These are phyloP conservation scores for Altica lythri DNA, from an alignment of 2,888 invertebrate genomes.

Conservation along the genomic window DNA sequence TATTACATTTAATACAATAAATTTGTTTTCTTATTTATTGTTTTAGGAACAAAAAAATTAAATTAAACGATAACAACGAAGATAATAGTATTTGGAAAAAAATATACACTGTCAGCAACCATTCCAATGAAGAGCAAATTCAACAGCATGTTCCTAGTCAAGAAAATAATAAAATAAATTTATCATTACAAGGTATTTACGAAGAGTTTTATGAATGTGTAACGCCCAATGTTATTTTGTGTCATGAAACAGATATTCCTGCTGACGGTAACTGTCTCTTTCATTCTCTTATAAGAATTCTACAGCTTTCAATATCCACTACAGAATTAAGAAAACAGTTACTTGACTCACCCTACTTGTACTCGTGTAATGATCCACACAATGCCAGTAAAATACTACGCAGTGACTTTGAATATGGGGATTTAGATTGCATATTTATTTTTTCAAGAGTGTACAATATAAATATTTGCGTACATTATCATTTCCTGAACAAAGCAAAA, in stretches of 20 bases:
- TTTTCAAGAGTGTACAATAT: conserved; percentile 11
- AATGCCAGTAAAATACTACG: not conserved
- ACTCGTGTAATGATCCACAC: not conserved
- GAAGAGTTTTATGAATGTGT: conserved; percentile 3
- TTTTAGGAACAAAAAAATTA: too few relatives aligned
- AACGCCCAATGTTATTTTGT: not conserved
- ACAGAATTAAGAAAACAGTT: not conserved
- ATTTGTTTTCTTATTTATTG: too few relatives aligned
- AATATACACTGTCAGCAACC: too few relatives aligned
- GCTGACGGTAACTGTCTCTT: conserved; percentile 8
- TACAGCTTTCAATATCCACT: not conserved
- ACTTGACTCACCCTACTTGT: conserved; percentile 2
- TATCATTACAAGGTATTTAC: not conserved
- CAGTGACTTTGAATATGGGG: conserved; percentile 4
- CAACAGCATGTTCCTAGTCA: too few relatives aligned
- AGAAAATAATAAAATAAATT: too few relatives aligned
- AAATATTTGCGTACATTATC: conserved; percentile 12
- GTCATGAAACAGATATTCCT: conserved; percentile 5
- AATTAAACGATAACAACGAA: too few relatives aligned
- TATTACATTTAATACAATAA: too few relatives aligned
- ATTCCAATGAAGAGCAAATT: too few relatives aligned
- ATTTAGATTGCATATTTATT: conserved; percentile 3
- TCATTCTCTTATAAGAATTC: conserved; percentile 8
- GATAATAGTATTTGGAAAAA: too few relatives aligned
- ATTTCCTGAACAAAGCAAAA: not conserved